Percentiles rank a stretch among this genome's conserved stretches.
These are phyloP conservation scores for Argopecten irradians DNA, from an alignment of 1,140 invertebrate genomes.

Conservation along the genomic window DNA sequence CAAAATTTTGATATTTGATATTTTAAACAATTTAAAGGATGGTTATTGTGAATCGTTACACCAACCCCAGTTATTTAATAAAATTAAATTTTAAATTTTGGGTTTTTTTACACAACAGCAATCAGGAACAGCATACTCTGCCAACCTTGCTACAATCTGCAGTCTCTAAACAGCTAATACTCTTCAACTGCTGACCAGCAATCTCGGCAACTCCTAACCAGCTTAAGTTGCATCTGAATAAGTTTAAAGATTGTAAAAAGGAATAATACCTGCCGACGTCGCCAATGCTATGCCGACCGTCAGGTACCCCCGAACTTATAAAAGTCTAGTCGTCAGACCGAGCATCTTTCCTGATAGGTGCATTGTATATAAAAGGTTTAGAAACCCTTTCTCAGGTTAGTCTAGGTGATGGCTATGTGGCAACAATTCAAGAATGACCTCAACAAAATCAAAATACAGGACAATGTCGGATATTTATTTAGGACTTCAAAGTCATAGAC, in stretches of 20 bases:
- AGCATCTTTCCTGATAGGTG: too few relatives aligned
- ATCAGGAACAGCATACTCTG: not conserved
- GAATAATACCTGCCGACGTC: not conserved
- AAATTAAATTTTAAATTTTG: not conserved
- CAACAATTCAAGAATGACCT: too few relatives aligned
- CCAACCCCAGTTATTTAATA: not conserved
- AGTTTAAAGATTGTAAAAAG: not conserved
- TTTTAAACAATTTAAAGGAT: not conserved
- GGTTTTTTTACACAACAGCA: not conserved
- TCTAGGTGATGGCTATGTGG: too few relatives aligned
- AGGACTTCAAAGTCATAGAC: too few relatives aligned
- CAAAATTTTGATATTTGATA: not conserved
- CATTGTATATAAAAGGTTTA: too few relatives aligned
- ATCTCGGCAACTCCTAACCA: too few relatives aligned
- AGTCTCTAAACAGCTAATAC: not conserved
- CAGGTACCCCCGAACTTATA: not conserved
- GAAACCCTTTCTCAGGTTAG: too few relatives aligned
- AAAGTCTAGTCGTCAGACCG: too few relatives aligned
- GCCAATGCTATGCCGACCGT: not conserved
- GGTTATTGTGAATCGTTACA: not conserved
- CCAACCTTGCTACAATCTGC: not conserved
- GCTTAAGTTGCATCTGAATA: not conserved
- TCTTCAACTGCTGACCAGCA: not conserved
- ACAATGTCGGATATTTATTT: too few relatives aligned
- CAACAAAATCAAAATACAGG: too few relatives aligned